These are phyloP conservation scores for Sebastes goodei DNA, from an alignment of 2,797 vertebrate species.

Conservation along the genomic window DNA sequence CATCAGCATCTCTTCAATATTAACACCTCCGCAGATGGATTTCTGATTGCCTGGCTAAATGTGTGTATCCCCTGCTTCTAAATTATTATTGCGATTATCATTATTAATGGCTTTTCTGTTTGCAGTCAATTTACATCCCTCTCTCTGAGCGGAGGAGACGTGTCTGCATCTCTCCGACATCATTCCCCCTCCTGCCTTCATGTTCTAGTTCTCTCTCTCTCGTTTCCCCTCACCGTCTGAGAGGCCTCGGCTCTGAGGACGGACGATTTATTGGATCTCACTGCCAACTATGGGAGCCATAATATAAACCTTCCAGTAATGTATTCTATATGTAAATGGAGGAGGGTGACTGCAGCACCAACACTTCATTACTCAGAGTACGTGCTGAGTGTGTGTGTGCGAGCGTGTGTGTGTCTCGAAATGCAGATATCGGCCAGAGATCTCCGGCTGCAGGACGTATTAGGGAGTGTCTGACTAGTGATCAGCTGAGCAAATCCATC, in stretches of 20 bases:
- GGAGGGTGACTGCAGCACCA: conserved; percentile 47
- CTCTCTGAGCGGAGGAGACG: conserved; percentile 47
- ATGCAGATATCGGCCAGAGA: background rate
- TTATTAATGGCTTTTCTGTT: conserved; percentile 80
- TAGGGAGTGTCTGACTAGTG: conserved; percentile 11
- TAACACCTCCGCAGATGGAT: conserved; percentile 81
- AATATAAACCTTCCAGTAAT: conserved; percentile 67
- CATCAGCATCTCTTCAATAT: conserved; percentile 84
- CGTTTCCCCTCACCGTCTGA: conserved; percentile 18
- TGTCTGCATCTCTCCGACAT: conserved; percentile 24
- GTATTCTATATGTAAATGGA: conserved; percentile 73
- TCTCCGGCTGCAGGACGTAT: background rate
- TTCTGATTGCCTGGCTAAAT: conserved; percentile 83
- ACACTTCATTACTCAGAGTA: conserved; percentile 67
- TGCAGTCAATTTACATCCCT: conserved; percentile 74
- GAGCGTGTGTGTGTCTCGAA: background rate
- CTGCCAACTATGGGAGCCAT: conserved; percentile 38
- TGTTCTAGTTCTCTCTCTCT: conserved; percentile 17
- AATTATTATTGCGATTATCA: conserved; percentile 79
- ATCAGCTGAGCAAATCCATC: conserved; percentile 37
- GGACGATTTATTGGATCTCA: conserved; percentile 60
- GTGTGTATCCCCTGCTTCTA: conserved; percentile 76
- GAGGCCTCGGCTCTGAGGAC: conserved; percentile 26
- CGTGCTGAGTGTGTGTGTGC: background rate
- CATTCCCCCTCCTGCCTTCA: conserved; percentile 30